These are phyloP conservation scores for Eristalis tenax DNA, from an alignment of 2,888 invertebrate species.

Conservation along the genomic window DNA sequence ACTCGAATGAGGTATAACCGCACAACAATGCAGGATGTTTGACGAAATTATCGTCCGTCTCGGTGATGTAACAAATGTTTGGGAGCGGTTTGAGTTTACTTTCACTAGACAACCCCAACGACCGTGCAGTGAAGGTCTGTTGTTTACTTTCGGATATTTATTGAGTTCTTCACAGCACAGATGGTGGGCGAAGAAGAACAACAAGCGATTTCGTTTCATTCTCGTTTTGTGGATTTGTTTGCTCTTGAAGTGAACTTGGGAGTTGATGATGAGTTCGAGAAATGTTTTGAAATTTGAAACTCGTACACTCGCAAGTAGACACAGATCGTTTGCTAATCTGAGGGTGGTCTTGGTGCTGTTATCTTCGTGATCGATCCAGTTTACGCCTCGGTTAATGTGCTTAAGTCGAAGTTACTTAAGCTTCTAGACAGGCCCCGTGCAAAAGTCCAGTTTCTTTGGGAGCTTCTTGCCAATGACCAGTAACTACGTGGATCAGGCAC, in stretches of 20 bases:
- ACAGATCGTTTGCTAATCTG: neutral
- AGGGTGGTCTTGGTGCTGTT: neutral
- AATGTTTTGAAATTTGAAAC: neutral
- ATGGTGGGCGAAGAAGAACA: constrained; percentile 2
- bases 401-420: no score
- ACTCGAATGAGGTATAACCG: constrained; percentile 16
- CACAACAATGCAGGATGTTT: constrained; percentile 56
- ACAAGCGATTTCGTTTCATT: neutral
- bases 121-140: neutral
- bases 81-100: constrained; percentile 32
- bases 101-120: constrained; percentile 31
- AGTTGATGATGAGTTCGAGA: neutral
- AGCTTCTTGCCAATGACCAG: no score
- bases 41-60: constrained; percentile 31
- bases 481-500: no score
- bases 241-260: neutral
- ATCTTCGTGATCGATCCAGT: no score
- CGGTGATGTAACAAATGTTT: neutral
- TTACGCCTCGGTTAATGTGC: no score
- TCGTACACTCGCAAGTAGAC: neutral
- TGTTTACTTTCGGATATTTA: constrained; percentile 25
- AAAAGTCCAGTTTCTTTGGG: no score
- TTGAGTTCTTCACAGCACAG: neutral
- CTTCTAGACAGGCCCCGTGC: no score
- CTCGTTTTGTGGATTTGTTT: neutral